Evolutionary conservation across 2,797 vertebrate species (phyloP).

Genomic region (Fistularia commersonii): DNA sequence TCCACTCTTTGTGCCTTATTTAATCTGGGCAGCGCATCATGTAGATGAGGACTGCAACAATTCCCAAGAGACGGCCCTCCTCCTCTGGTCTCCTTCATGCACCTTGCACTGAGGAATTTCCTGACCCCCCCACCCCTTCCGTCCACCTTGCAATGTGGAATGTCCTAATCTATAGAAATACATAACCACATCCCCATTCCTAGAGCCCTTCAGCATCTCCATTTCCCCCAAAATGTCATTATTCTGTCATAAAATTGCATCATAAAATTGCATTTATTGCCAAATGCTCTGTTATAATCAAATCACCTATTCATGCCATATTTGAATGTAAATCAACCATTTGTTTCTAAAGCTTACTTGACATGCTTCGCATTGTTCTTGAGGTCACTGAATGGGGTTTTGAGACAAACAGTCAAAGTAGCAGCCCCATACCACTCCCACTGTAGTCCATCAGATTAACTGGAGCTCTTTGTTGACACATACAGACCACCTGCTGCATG

Average conservation of each 20-base stretch:
- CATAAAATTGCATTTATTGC: conserved; percentile 5
- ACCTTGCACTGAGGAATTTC: conserved; percentile 74
- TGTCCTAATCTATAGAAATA: conserved; percentile 52
- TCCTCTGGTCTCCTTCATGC: conserved; percentile 36
- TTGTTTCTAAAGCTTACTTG: conserved; percentile 24
- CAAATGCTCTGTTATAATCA: not conserved
- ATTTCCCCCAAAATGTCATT: not conserved
- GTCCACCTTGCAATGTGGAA: conserved; percentile 66
- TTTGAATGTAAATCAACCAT: conserved; percentile 20
- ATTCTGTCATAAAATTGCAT: conserved; percentile 5
- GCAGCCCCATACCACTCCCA: conserved; percentile 30
- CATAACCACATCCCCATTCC: conserved; percentile 29
- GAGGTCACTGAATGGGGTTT: conserved; percentile 15
- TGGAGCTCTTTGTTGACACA: conserved; percentile 51
- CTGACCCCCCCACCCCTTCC: conserved; percentile 23
- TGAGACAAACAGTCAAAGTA: conserved; percentile 27
- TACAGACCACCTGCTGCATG: conserved; percentile 64
- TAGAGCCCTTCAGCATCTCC: conserved; percentile 33
- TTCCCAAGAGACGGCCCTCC: conserved; percentile 30
- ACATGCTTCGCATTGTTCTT: conserved; percentile 30
- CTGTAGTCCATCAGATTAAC: conserved; percentile 51
- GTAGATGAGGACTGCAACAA: conserved; percentile 9
- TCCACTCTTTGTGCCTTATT: conserved; percentile 3
- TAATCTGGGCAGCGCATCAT: not conserved
- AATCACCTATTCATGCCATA: conserved; percentile 3